A percentile compares a stretch with the other conserved stretches of the same genome.
Conservation (phyloP, 2,797 vertebrate species). For the Limosa lapponica region DNA sequence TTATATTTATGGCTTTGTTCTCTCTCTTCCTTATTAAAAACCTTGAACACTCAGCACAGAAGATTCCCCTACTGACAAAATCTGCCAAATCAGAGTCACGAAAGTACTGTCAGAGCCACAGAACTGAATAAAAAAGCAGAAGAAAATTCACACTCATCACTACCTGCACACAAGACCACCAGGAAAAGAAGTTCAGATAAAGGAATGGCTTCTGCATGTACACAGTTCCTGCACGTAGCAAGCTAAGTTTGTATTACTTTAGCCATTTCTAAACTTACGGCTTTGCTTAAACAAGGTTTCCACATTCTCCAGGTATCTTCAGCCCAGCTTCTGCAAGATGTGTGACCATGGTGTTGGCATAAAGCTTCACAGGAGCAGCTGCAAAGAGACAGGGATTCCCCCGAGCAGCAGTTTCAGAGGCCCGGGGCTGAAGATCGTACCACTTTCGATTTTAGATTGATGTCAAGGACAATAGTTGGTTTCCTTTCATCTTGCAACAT, state of each 20-base stretch:
- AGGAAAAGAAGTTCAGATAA: not conserved
- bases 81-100: not conserved
- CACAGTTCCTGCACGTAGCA: rapidly evolving
- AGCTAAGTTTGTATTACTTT: not conserved
- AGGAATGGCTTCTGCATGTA: not conserved
- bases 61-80: not conserved
- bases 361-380: not conserved
- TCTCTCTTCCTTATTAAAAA: not conserved
- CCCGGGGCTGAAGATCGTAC: not conserved
- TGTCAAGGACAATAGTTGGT: not conserved
- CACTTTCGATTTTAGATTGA: not conserved
- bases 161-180: not conserved
- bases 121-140: not conserved
- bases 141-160: not conserved
- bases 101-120: not conserved
- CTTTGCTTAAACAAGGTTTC: not conserved
- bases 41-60: not conserved
- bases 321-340: not conserved
- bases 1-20: not conserved
- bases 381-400: not conserved
- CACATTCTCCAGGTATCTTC: not conserved
- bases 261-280: not conserved
- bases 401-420: not conserved
- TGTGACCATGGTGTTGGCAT: not conserved
- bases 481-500: not conserved